Percentiles rank a stretch among this genome's conserved stretches.
These are phyloP conservation scores for Lepidochrysops patricia DNA, from an alignment of 2,888 invertebrate genomes.

Conservation along the genomic window DNA sequence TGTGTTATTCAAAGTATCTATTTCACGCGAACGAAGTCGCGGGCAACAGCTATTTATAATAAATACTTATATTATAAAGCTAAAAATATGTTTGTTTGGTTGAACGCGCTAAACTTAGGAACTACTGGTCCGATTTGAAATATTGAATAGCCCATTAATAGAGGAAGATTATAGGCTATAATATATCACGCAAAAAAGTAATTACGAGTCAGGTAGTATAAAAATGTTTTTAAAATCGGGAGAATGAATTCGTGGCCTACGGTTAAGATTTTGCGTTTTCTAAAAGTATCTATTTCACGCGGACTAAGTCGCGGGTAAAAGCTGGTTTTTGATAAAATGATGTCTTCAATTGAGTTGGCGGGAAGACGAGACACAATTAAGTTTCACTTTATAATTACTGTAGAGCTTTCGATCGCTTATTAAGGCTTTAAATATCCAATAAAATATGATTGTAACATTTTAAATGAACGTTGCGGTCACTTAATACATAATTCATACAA, in stretches of 20 bases:
- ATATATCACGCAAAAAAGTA: too few species aligned
- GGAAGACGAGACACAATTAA: background rate
- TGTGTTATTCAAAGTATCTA: background rate
- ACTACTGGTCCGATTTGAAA: too few species aligned
- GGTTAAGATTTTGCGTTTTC: too few species aligned
- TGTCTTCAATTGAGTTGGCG: background rate
- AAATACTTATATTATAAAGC: too few species aligned
- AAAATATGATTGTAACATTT: slow-evolving; percentile 13
- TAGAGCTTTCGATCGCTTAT: slow-evolving; percentile 7
- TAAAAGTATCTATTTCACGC: too few species aligned
- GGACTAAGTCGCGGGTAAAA: background rate
- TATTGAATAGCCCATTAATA: too few species aligned
- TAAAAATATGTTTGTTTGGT: too few species aligned
- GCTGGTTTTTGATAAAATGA: background rate
- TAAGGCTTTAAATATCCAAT: slow-evolving; percentile 5
- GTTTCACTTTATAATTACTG: background rate
- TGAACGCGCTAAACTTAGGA: too few species aligned
- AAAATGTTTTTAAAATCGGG: too few species aligned
- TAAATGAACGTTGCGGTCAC: slow-evolving; percentile 23
- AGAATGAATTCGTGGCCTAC: too few species aligned
- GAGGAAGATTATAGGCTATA: too few species aligned
- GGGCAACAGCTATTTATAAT: background rate
- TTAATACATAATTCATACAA: slow-evolving; percentile 33
- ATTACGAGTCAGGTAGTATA: too few species aligned
- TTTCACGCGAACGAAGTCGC: background rate